A percentile compares a stretch with the other conserved stretches of the same genome.
phyloP scores from a whole-genome alignment of 2,797 vertebrate species.

The Mionectes olivaceus region DNA sequence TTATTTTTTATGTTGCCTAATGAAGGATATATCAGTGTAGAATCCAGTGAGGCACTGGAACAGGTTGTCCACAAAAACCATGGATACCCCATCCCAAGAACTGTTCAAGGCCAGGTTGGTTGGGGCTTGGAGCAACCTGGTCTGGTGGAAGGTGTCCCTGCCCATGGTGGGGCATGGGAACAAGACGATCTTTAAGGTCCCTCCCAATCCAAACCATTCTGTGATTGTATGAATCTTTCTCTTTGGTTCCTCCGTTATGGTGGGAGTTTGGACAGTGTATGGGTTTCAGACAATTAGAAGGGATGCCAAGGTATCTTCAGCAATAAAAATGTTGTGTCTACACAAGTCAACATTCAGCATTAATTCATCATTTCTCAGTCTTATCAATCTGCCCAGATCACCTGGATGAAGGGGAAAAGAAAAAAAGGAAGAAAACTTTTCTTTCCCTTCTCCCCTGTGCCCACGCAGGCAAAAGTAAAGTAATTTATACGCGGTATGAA shows the following conservation, averaged over 20 bases:
- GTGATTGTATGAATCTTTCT: neutral
- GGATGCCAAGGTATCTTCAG: neutral
- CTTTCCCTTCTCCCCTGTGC: neutral
- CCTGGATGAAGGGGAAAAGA: neutral
- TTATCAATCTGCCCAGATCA: fast-evolving
- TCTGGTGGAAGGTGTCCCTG: neutral
- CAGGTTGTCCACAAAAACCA: neutral
- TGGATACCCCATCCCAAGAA: neutral
- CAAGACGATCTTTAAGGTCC: neutral
- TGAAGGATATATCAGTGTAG: neutral
- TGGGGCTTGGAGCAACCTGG: neutral
- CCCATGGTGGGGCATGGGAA: neutral
- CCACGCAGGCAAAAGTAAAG: neutral
- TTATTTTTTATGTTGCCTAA: neutral
- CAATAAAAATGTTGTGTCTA: too few relatives aligned
- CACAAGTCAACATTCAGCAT: neutral
- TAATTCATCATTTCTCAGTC: neutral
- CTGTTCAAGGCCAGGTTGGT: neutral
- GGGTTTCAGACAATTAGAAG: neutral
- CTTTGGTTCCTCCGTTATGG: neutral
- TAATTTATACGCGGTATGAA: neutral
- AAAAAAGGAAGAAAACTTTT: neutral
- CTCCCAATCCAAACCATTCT: neutral
- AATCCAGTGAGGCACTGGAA: neutral
- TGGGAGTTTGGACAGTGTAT: neutral